Conservation (phyloP, 2,113 vertebrate species). For the Leptodactylus fuscus region DNA sequence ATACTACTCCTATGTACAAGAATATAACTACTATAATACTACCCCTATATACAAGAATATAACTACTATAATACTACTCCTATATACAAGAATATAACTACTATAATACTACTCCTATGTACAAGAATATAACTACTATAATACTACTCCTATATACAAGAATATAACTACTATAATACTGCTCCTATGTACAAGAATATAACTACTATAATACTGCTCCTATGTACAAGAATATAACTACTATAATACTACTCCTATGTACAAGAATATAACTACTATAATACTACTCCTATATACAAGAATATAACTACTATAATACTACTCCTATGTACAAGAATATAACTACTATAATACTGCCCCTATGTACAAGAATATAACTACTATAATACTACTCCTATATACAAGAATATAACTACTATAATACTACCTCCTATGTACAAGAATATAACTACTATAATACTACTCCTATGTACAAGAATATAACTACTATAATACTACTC, state of each 20-base stretch:
- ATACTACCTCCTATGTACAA: not conserved
- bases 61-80: not conserved
- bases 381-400: not conserved
- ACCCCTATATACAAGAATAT: not conserved
- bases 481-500: too few species aligned
- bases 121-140: constrained; percentile 6
- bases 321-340: too few species aligned
- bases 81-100: constrained; percentile 1
- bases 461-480: too few species aligned
- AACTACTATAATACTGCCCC: too few species aligned
- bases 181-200: not conserved
- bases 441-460: too few species aligned
- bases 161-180: not conserved
- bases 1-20: not conserved
- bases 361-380: not conserved
- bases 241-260: too few species aligned
- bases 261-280: too few species aligned
- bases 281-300: too few species aligned
- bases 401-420: constrained; percentile 7
- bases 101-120: not conserved
- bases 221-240: not conserved
- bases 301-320: too few species aligned
- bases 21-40: constrained; percentile 15
- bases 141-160: not conserved
- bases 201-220: not conserved